These are phyloP conservation scores for Hemaris fuciformis DNA, from an alignment of 2,888 invertebrate genomes.

Conservation along the genomic window DNA sequence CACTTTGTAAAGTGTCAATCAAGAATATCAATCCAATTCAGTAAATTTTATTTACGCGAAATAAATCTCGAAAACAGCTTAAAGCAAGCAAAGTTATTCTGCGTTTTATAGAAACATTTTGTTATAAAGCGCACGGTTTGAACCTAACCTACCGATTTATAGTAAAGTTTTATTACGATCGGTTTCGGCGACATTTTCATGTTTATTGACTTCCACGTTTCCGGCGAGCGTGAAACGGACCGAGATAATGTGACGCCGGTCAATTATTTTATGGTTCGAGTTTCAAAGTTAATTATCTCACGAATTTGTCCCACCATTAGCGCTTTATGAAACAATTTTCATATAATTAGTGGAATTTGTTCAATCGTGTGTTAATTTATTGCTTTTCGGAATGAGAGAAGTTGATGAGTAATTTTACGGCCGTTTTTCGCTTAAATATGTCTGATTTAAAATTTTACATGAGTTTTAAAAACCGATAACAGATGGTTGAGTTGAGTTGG, in stretches of 20 bases:
- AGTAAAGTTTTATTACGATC: constrained; percentile 20
- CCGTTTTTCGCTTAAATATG: background rate
- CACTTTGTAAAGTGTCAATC: too few relatives aligned
- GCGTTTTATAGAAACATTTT: background rate
- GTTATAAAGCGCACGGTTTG: background rate
- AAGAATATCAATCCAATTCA: too few relatives aligned
- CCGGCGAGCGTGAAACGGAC: constrained; percentile 16
- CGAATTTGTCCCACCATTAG: background rate
- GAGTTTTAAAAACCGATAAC: background rate
- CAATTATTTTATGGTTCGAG: background rate
- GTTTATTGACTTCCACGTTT: constrained; percentile 19
- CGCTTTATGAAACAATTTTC: background rate
- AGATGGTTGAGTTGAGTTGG: background rate
- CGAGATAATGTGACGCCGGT: constrained; percentile 2
- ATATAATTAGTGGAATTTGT: constrained; percentile 5
- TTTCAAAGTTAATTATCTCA: background rate
- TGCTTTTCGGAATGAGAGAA: background rate
- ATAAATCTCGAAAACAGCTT: too few relatives aligned
- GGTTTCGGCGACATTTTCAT: constrained; percentile 20
- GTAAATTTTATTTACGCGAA: too few relatives aligned
- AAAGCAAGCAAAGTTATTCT: too few relatives aligned
- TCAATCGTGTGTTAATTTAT: constrained; percentile 5
- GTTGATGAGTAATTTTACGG: background rate
- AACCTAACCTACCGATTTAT: constrained; percentile 18
- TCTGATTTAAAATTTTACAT: background rate